Conservation (phyloP, 2,113 vertebrate genomes). For the Centropus unirufus region DNA sequence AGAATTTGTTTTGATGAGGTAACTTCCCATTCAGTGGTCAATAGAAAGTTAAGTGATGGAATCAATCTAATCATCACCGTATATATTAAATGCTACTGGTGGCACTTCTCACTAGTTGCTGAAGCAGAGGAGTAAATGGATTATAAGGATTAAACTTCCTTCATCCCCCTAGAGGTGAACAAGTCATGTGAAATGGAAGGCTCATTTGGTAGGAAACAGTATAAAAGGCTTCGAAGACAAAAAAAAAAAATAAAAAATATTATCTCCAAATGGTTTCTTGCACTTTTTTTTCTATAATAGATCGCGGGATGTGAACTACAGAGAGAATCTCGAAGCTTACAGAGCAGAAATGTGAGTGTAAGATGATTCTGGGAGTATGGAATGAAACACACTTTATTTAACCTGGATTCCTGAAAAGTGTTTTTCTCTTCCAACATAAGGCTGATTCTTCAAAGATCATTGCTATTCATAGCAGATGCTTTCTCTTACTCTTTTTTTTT, state of each 20-base stretch:
- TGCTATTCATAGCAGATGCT: not conserved
- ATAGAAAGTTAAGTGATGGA: not conserved
- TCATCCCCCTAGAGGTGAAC: not conserved
- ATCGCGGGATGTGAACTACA: not conserved
- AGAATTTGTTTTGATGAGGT: not conserved
- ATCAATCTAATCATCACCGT: not conserved
- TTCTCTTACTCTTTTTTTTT: not conserved
- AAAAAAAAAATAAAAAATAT: not conserved
- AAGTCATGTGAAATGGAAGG: not conserved
- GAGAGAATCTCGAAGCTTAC: not conserved
- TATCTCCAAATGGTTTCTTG: not conserved
- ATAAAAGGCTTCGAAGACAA: not conserved
- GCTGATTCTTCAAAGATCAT: not conserved
- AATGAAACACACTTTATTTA: not conserved
- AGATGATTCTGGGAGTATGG: not conserved
- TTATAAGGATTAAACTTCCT: conserved; percentile 20
- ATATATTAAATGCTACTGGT: not conserved
- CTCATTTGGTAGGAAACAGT: not conserved
- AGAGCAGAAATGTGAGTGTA: not conserved
- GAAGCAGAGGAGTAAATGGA: not conserved
- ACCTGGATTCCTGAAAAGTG: not conserved
- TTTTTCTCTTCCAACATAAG: not conserved
- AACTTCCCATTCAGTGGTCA: not conserved
- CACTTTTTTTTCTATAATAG: not conserved
- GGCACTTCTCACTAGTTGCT: not conserved